Percentiles rank a stretch among this genome's conserved stretches.
Evolutionary conservation across 2,888 invertebrate genomes (phyloP).

Genomic region (Saturnia japonica): DNA sequence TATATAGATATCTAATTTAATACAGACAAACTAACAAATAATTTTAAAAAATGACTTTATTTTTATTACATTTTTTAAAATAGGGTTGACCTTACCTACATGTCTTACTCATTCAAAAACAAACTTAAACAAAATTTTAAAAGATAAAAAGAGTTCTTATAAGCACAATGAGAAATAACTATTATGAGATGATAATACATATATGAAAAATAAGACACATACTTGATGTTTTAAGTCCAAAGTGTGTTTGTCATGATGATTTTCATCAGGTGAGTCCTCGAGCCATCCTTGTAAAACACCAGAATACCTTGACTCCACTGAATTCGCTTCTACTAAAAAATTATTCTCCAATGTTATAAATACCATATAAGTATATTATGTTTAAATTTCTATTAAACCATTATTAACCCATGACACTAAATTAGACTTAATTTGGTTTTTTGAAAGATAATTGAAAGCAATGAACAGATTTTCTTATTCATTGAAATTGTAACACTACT

Average conservation of each 20-base stretch:
- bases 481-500: too few species aligned
- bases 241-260: slow-evolving; percentile 79
- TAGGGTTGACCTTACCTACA: background rate
- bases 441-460: too few species aligned
- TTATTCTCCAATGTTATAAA: background rate
- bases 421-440: background rate
- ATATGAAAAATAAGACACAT: slow-evolving; percentile 32
- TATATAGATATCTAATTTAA: background rate
- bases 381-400: background rate
- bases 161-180: too few species aligned
- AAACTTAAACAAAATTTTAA: background rate
- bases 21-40: background rate
- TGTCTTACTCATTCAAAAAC: slow-evolving; percentile 1
- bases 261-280: slow-evolving; percentile 81
- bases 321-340: slow-evolving; percentile 70
- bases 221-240: slow-evolving; percentile 77
- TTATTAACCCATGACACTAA: background rate
- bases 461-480: too few species aligned
- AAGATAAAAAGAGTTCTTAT: background rate
- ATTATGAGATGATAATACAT: background rate
- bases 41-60: background rate
- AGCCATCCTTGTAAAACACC: slow-evolving; percentile 91
- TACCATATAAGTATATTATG: too few species aligned
- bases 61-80: background rate
- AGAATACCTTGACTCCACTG: slow-evolving; percentile 86